phyloP scores from a whole-genome alignment of 2,113 vertebrate species.

The Emydocephalus ijimae region DNA sequence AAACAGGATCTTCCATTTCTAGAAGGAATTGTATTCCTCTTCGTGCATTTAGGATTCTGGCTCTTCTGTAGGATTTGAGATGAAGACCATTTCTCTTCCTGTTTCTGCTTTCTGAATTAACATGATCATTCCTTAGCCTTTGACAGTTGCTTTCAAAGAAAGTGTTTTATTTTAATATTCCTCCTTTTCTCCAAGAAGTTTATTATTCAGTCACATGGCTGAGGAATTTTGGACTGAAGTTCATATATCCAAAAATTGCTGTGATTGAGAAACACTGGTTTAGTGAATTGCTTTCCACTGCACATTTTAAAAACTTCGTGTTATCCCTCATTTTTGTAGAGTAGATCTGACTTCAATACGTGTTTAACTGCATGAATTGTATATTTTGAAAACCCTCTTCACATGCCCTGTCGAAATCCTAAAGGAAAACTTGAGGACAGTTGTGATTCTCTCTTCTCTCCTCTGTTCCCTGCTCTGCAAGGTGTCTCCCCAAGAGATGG shows the following conservation, averaged over 20 bases:
- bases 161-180: not conserved
- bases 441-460: not conserved
- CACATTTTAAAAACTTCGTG: too few relatives aligned
- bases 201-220: not conserved
- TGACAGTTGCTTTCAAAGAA: not conserved
- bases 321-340: not conserved
- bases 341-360: not conserved
- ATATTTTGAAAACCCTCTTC: not conserved
- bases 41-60: not conserved
- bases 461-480: constrained; percentile 44
- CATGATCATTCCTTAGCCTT: not conserved
- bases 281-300: not conserved
- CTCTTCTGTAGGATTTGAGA: not conserved
- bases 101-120: not conserved
- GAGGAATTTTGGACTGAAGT: not conserved
- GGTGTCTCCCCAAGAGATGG: constrained; percentile 99
- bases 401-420: not conserved
- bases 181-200: not conserved
- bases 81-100: not conserved
- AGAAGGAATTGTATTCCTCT: not conserved
- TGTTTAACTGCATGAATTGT: not conserved
- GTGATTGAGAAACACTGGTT: not conserved
- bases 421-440: not conserved
- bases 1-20: not conserved
- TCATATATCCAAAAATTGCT: not conserved